Evolutionary conservation across 2,797 vertebrate genomes (phyloP).

Genomic region (Apogon hyalosoma): DNA sequence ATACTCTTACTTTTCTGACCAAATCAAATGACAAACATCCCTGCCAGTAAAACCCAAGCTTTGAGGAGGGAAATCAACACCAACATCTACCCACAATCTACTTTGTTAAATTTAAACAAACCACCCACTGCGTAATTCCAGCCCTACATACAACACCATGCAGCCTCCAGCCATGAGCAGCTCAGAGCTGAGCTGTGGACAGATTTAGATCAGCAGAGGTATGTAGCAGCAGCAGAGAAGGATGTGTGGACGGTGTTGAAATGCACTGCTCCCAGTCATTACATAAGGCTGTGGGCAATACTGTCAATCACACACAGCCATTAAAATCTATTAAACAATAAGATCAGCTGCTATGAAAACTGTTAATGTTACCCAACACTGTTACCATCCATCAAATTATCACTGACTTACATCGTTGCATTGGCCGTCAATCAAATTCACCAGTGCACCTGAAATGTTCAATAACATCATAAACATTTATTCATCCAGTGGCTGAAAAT

Average conservation of each 20-base stretch:
- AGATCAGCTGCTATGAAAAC: neutral
- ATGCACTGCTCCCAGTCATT: conserved; percentile 2
- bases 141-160: conserved; percentile 27
- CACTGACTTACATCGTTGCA: too few relatives aligned
- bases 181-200: conserved; percentile 39
- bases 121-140: conserved; percentile 51
- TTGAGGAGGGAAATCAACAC: conserved; percentile 9
- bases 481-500: too few relatives aligned
- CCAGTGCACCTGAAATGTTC: too few relatives aligned
- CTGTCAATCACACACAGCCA: conserved; percentile 15
- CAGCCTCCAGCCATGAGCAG: conserved; percentile 22
- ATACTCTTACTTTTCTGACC: too few relatives aligned
- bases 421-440: too few relatives aligned
- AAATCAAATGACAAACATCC: too few relatives aligned
- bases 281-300: conserved; percentile 21
- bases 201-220: conserved; percentile 44
- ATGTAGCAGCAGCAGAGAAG: conserved; percentile 13
- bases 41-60: neutral
- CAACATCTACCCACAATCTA: conserved; percentile 25
- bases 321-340: neutral
- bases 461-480: too few relatives aligned
- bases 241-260: conserved; percentile 14
- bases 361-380: too few relatives aligned
- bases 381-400: too few relatives aligned
- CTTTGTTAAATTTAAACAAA: conserved; percentile 52